phyloP scores from a whole-genome alignment of 2,888 invertebrate genomes.

The Mythimna impura region DNA sequence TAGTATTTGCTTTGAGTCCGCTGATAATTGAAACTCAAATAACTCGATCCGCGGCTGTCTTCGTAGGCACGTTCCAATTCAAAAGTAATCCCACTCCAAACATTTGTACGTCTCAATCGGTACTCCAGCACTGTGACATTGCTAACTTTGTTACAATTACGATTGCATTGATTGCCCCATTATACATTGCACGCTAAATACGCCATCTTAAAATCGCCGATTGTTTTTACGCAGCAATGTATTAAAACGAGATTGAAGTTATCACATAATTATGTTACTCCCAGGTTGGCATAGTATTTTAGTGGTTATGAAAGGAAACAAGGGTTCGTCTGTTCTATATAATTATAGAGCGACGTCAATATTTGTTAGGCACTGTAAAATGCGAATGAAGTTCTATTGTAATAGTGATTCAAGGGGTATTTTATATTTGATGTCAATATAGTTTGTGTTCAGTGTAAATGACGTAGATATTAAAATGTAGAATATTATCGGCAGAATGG shows the following conservation, averaged over 20 bases:
- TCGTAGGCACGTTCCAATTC: conserved; percentile 89
- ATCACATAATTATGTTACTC: conserved; percentile 42
- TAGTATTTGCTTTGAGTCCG: conserved; percentile 84
- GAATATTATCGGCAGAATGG: not conserved
- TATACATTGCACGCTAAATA: conserved; percentile 47
- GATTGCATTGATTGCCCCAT: conserved; percentile 4
- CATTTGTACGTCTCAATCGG: conserved; percentile 88
- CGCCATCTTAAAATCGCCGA: too few species aligned
- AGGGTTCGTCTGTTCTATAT: conserved; percentile 75
- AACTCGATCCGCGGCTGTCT: conserved; percentile 84
- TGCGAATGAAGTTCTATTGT: conserved; percentile 78
- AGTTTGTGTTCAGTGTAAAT: conserved; percentile 26
- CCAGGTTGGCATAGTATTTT: conserved; percentile 67
- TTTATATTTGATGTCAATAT: conserved; percentile 51
- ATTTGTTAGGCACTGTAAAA: conserved; percentile 77
- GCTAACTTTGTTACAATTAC: conserved; percentile 45
- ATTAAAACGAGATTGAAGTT: conserved; percentile 7
- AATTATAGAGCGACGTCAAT: conserved; percentile 79
- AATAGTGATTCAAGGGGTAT: conserved; percentile 60
- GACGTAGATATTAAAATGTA: not conserved
- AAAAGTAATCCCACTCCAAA: conserved; percentile 88
- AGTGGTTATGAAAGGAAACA: conserved; percentile 82
- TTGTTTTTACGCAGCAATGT: conserved; percentile 59
- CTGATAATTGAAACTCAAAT: conserved; percentile 89
- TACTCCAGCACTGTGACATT: conserved; percentile 67